These are phyloP conservation scores for Ethmia dodecea DNA, from an alignment of 2,888 invertebrate genomes.

Conservation along the genomic window DNA sequence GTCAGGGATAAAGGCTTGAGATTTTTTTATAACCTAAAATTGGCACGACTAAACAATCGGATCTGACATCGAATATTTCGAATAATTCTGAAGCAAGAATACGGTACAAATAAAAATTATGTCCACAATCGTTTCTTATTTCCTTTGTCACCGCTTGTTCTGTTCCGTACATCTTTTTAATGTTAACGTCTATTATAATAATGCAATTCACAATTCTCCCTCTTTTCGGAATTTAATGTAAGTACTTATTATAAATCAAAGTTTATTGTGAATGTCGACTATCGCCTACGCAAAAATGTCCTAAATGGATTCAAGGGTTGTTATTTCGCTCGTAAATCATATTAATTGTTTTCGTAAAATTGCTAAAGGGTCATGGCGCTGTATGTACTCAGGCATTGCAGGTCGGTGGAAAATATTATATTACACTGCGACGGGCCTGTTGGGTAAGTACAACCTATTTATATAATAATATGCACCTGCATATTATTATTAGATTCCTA, in stretches of 20 bases:
- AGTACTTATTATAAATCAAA: constrained; percentile 56
- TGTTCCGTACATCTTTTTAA: not conserved
- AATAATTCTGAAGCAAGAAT: too few species aligned
- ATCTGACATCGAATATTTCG: too few species aligned
- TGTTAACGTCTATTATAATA: constrained; percentile 13
- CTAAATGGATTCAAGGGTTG: constrained; percentile 60
- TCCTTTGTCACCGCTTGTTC: not conserved
- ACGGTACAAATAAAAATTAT: too few species aligned
- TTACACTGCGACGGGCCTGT: too few species aligned
- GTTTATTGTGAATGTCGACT: constrained; percentile 54
- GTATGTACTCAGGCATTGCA: not conserved
- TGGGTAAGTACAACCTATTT: too few species aligned
- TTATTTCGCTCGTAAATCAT: constrained; percentile 68
- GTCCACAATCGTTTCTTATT: not conserved
- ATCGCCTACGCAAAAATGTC: constrained; percentile 59
- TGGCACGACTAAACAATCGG: too few species aligned
- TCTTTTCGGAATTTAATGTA: constrained; percentile 36
- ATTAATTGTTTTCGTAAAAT: constrained; percentile 60
- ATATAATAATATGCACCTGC: too few species aligned
- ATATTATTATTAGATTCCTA: too few species aligned
- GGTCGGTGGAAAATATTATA: not conserved
- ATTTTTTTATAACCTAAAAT: too few species aligned
- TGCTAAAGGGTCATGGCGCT: constrained; percentile 45
- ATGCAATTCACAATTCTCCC: constrained; percentile 26
- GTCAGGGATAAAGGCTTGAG: too few species aligned